Evolutionary conservation across 1,140 invertebrate species (phyloP), one percentile per base, ranked within the genome.

Genomic region (Drosophila micromelanica): DNA sequence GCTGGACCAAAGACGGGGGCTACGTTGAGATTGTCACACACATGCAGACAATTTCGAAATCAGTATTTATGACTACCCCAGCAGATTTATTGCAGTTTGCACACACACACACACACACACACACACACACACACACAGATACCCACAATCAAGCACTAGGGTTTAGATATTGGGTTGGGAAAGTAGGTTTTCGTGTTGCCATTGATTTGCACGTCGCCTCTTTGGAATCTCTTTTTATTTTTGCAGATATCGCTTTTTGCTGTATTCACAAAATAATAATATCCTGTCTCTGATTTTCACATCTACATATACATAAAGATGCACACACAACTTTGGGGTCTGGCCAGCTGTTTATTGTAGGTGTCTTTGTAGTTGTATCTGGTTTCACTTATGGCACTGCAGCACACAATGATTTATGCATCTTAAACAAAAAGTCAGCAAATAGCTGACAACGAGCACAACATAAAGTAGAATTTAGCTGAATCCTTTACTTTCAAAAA

Each of bases 11-110:
- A 49, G 12, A 61, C n/a, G 38, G 20, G 52, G 3, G 37, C 1
- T 55, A 37, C 11, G 7, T 20, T 46, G 56, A 43, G 13, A n/a
- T 43, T 17, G 42, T 23, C 45, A 61, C 80, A 74, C 70, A 68
- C 68, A 69, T 64, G 73, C 37, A 70, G 78, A 87, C 82, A 89
- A 77, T 89, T 89, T 89, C 61, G 84, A 76, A 89, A 89, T 89
- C 84, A 89, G 89, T 89, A 89, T 89, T 89, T 89, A 89, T 89
- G 84, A 89, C 84, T 84, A 76, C 73, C 76, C 76, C 54, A 80
- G 76, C 84, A 89, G 84, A 89, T 89, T 89, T 89, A 89, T 89
- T 89, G 85, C 79, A 77, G 64, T 60, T 67, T 51, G 78, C 56
- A 54, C 20, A 54, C 37, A 64, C 32, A 23, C 49, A 32, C 12